These are phyloP conservation scores for Forficula auricularia DNA, from an alignment of 1,140 invertebrate species.

Conservation along the genomic window DNA sequence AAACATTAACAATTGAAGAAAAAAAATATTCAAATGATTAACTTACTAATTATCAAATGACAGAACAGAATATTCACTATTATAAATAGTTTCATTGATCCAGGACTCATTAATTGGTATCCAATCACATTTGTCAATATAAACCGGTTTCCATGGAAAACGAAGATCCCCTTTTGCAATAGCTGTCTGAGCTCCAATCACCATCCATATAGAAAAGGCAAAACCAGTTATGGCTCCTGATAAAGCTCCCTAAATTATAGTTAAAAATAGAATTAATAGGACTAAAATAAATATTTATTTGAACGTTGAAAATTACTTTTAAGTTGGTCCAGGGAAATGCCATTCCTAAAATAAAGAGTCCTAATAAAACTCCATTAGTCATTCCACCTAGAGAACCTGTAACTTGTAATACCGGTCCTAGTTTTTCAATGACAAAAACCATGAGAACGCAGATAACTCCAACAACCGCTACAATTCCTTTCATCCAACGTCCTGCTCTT, in stretches of 20 bases:
- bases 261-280: constrained; percentile 4
- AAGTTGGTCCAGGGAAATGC: constrained; percentile 64
- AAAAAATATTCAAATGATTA: too few relatives aligned
- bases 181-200: constrained; percentile 7
- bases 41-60: too few relatives aligned
- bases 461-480: constrained; percentile 36
- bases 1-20: too few relatives aligned
- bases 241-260: constrained; percentile 10
- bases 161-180: not conserved
- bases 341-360: constrained; percentile 72
- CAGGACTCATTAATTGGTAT: not conserved
- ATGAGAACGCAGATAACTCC: constrained; percentile 37
- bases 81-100: not conserved
- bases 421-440: constrained; percentile 39
- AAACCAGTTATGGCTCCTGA: constrained; percentile 4
- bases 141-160: constrained; percentile 15
- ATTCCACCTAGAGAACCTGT: constrained; percentile 33
- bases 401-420: constrained; percentile 38
- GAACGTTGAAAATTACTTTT: constrained; percentile 22
- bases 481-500: constrained; percentile 29
- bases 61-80: not conserved
- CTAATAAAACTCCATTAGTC: constrained; percentile 54
- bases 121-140: constrained; percentile 20
- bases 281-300: too few relatives aligned
- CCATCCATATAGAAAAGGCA: constrained; percentile 5